phyloP scores from a whole-genome alignment of 2,888 invertebrate genomes.

The Diabrotica balteata region DNA sequence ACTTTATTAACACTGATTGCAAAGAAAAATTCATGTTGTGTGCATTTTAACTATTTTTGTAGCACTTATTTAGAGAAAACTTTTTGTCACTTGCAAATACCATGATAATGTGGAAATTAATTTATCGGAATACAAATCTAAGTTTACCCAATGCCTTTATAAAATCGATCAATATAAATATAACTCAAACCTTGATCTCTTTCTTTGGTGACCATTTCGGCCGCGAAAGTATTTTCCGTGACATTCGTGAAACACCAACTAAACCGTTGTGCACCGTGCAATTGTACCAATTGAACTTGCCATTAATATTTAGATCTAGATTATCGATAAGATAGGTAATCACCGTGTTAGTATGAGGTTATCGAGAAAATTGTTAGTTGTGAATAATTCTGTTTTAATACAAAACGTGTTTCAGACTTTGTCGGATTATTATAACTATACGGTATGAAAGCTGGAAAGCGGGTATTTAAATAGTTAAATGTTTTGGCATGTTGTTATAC shows the following conservation, averaged over 20 bases:
- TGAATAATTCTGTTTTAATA: slow-evolving; percentile 1
- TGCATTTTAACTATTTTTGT: too few species aligned
- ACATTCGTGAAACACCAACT: slow-evolving; percentile 5
- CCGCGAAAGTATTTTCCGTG: slow-evolving; percentile 3
- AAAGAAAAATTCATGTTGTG: too few species aligned
- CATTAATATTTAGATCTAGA: slow-evolving; percentile 12
- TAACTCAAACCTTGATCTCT: slow-evolving; percentile 2
- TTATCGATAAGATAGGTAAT: slow-evolving; percentile 8
- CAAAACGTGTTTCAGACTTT: slow-evolving; percentile 1
- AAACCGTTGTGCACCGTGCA: slow-evolving; percentile 2
- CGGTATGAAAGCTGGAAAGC: too few species aligned
- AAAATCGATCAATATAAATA: not conserved
- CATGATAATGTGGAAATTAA: too few species aligned
- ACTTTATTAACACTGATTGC: too few species aligned
- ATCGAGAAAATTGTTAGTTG: slow-evolving; percentile 6
- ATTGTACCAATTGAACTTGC: slow-evolving; percentile 7
- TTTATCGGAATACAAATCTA: not conserved
- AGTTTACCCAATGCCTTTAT: too few species aligned
- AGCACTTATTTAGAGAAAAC: too few species aligned
- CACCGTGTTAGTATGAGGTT: slow-evolving; percentile 3
- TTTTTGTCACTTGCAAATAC: too few species aligned
- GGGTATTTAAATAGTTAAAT: too few species aligned
- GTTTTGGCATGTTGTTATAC: too few species aligned
- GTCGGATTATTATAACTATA: too few species aligned
- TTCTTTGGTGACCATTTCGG: slow-evolving; percentile 4